phyloP scores from a whole-genome alignment of 2,888 invertebrate genomes.

The Capitulum mitella region DNA sequence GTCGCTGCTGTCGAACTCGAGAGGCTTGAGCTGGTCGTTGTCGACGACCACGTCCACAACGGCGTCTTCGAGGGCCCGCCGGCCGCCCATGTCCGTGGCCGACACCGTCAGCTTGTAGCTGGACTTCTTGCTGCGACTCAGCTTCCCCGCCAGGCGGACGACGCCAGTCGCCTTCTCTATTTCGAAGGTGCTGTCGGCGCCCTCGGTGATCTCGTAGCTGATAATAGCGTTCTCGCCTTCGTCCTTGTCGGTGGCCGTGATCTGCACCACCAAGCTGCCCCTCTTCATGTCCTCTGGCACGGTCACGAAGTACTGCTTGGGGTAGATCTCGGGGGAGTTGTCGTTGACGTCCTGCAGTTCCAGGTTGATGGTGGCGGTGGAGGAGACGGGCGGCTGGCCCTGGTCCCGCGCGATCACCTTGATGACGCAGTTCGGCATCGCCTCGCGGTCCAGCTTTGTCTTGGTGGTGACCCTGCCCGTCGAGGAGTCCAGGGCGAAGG shows the following conservation, averaged over 20 bases:
- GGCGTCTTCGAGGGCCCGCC: slow-evolving; percentile 63
- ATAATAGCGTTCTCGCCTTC: slow-evolving; percentile 79
- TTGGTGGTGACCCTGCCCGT: slow-evolving; percentile 77
- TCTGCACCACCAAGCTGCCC: slow-evolving; percentile 60
- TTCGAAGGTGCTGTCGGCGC: slow-evolving; percentile 60
- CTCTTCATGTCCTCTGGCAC: slow-evolving; percentile 60
- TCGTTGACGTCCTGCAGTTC: slow-evolving; percentile 82
- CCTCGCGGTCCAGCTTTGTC: slow-evolving; percentile 72
- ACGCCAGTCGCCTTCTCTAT: slow-evolving; percentile 71
- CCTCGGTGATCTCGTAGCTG: slow-evolving; percentile 67
- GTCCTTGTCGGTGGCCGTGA: slow-evolving; percentile 77
- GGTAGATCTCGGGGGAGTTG: slow-evolving; percentile 86
- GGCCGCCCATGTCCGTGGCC: slow-evolving; percentile 72
- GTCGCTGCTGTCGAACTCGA: slow-evolving; percentile 66
- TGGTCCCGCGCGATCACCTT: slow-evolving; percentile 83
- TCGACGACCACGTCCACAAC: slow-evolving; percentile 49
- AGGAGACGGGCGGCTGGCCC: slow-evolving; percentile 80
- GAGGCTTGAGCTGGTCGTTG: slow-evolving; percentile 62
- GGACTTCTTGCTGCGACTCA: slow-evolving; percentile 55
- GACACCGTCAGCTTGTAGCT: slow-evolving; percentile 66
- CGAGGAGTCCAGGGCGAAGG: slow-evolving; percentile 71
- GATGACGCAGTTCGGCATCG: slow-evolving; percentile 66
- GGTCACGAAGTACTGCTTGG: slow-evolving; percentile 71
- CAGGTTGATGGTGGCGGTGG: slow-evolving; percentile 76
- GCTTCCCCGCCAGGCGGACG: slow-evolving; percentile 58